A percentile compares a stretch with the other conserved stretches of the same genome.
These are phyloP conservation scores for Philotrypesis tridentata DNA, from an alignment of 1,140 invertebrate species.

Conservation along the genomic window DNA sequence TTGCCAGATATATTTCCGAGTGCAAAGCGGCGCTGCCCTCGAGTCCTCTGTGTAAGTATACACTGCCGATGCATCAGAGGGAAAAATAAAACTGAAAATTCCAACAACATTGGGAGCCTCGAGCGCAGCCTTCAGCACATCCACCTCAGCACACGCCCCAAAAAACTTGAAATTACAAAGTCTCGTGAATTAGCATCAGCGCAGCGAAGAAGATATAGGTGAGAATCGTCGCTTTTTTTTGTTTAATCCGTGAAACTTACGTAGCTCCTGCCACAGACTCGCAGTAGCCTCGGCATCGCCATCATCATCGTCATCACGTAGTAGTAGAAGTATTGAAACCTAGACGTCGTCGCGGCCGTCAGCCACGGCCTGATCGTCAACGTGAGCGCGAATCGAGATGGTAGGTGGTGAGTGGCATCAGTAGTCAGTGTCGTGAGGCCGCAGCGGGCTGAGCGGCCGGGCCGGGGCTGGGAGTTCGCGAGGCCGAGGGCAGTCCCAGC, in stretches of 20 bases:
- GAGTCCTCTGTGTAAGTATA: not conserved
- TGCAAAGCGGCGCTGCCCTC: not conserved
- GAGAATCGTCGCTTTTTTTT: not conserved
- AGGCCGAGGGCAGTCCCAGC: slow-evolving; percentile 84
- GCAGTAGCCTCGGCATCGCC: not conserved
- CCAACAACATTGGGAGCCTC: not conserved
- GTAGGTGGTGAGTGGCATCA: not conserved
- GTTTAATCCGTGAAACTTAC: slow-evolving; percentile 77
- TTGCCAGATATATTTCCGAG: not conserved
- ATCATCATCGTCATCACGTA: not conserved
- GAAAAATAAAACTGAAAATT: not conserved
- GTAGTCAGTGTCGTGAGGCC: slow-evolving; percentile 49
- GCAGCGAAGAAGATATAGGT: slow-evolving; percentile 18
- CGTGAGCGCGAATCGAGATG: slow-evolving; percentile 1
- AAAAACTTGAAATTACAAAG: not conserved
- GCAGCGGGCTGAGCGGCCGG: slow-evolving; percentile 61
- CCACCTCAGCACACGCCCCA: not conserved
- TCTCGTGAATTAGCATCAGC: not conserved
- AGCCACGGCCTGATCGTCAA: no score
- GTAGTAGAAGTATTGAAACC: not conserved
- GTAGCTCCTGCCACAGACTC: slow-evolving; percentile 73
- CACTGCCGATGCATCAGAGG: no score
- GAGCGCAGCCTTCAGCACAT: not conserved
- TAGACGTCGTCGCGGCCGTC: not conserved
- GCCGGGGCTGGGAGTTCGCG: slow-evolving; percentile 80